Conservation (phyloP, 1,140 invertebrate species). For the Bombus sylvicola region DNA sequence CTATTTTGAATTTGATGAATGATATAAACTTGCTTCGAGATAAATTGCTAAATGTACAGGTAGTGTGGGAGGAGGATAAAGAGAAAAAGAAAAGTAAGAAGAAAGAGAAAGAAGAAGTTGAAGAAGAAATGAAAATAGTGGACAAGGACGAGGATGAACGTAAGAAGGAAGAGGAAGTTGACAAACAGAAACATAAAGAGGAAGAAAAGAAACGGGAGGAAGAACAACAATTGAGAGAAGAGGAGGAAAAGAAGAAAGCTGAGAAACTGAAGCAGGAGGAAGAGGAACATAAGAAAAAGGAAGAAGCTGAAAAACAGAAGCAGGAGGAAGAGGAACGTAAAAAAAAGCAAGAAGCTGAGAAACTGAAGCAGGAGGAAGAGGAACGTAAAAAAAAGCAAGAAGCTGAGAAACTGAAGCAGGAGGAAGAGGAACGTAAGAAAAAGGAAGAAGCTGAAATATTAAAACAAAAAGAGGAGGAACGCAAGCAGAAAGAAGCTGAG, state of each 20-base stretch:
- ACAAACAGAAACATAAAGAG: constrained; percentile 47
- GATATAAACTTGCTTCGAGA: constrained; percentile 20
- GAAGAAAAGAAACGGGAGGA: constrained; percentile 31
- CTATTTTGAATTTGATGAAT: constrained; percentile 30
- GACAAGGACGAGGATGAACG: constrained; percentile 53
- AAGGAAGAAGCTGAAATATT: constrained; percentile 43
- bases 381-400: constrained; percentile 37
- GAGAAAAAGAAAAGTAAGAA: constrained; percentile 56
- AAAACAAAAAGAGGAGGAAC: constrained; percentile 25
- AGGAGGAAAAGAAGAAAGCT: constrained; percentile 16
- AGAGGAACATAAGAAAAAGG: constrained; percentile 23
- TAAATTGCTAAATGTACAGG: constrained; percentile 20
- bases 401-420: constrained; percentile 10
- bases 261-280: constrained; percentile 11
- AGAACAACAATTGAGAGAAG: constrained; percentile 37
- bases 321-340: neutral
- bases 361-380: constrained; percentile 1
- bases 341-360: constrained; percentile 6
- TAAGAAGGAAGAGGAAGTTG: constrained; percentile 54
- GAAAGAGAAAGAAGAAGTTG: constrained; percentile 39
- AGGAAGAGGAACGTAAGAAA: neutral
- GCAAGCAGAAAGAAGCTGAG: constrained; percentile 45
- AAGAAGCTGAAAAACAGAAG: constrained; percentile 34
- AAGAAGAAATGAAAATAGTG: constrained; percentile 29
- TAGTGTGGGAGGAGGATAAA: constrained; percentile 17